These are phyloP conservation scores for Steatornis caripensis DNA, from an alignment of 2,113 vertebrate species.

Conservation along the genomic window DNA sequence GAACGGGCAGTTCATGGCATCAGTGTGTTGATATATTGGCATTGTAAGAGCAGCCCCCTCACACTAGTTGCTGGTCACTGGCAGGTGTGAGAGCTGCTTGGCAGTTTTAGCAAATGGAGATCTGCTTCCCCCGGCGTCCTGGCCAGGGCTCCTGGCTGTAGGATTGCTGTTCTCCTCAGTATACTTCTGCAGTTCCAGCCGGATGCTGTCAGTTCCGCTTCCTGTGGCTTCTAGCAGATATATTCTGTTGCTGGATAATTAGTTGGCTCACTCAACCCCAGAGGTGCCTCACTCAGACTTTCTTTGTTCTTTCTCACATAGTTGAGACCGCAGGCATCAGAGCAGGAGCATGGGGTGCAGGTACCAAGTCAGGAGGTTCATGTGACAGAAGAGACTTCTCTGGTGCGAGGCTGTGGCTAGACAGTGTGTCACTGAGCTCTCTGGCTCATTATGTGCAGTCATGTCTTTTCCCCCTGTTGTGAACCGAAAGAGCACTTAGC, in stretches of 20 bases:
- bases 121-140: background rate
- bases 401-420: background rate
- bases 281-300: background rate
- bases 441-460: background rate
- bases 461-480: background rate
- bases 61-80: background rate
- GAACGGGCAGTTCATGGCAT: background rate
- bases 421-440: background rate
- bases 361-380: background rate
- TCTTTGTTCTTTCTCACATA: background rate
- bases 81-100: background rate
- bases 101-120: background rate
- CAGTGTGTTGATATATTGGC: background rate
- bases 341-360: background rate
- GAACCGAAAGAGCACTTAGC: background rate
- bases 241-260: background rate
- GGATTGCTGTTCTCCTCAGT: background rate
- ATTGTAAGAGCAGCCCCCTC: background rate
- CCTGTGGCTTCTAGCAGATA: background rate
- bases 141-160: background rate
- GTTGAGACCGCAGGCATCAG: background rate
- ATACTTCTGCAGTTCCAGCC: background rate
- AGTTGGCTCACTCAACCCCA: background rate
- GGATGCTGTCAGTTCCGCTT: background rate
- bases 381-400: background rate